A percentile compares a stretch with the other conserved stretches of the same genome.
Conservation (phyloP, 2,888 invertebrate genomes). For the Ormia ochracea region DNA sequence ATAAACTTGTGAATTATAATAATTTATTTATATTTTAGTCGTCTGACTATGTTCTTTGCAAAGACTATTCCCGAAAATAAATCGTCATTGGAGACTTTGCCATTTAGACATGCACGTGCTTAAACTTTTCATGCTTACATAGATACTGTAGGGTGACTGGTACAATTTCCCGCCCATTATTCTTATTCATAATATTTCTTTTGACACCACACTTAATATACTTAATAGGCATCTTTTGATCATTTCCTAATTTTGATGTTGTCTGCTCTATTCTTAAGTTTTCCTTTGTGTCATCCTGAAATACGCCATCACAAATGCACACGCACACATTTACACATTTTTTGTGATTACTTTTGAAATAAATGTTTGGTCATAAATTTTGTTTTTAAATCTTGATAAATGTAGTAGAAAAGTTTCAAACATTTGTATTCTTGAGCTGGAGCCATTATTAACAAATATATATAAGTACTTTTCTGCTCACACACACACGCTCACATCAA, state of each 20-base stretch:
- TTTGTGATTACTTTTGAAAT: slow-evolving; percentile 49
- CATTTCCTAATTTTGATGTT: slow-evolving; percentile 35
- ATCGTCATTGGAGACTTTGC: too few species aligned
- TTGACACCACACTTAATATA: slow-evolving; percentile 7
- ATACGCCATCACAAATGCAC: background rate
- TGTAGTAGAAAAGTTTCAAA: slow-evolving; percentile 51
- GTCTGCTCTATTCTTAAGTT: background rate
- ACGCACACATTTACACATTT: background rate
- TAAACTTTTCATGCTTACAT: too few species aligned
- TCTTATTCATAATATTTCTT: background rate
- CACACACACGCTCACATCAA: background rate
- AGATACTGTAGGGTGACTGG: too few species aligned
- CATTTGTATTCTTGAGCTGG: slow-evolving; percentile 6
- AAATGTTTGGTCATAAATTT: slow-evolving; percentile 59
- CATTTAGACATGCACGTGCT: too few species aligned
- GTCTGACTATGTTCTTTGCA: too few species aligned
- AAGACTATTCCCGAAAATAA: too few species aligned
- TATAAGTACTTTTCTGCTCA: background rate
- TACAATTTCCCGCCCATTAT: slow-evolving; percentile 9
- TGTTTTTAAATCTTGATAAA: slow-evolving; percentile 61
- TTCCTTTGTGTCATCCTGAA: background rate
- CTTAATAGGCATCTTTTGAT: slow-evolving; percentile 30
- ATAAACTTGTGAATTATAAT: too few species aligned
- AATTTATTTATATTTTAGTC: too few species aligned
- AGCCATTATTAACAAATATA: background rate